Conservation (phyloP, 2,797 vertebrate genomes). For the Poeciliopsis paucimaculata region DNA sequence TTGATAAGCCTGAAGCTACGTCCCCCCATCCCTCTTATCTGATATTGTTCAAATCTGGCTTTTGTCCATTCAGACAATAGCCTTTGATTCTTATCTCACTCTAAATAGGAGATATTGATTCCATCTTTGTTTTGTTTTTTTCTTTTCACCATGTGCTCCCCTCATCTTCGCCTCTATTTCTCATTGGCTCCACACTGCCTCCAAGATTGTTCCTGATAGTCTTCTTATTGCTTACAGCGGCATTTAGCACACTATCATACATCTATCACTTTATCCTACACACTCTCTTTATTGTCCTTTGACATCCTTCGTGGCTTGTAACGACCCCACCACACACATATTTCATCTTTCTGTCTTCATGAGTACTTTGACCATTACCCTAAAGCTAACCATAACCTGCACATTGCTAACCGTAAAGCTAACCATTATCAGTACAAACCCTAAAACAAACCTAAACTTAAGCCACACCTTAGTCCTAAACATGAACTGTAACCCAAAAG, state of each 20-base stretch:
- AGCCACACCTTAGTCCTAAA: too few relatives aligned
- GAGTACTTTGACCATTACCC: too few relatives aligned
- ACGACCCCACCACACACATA: constrained; percentile 1
- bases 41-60: constrained; percentile 53
- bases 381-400: too few relatives aligned
- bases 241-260: constrained; percentile 68
- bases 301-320: constrained; percentile 56
- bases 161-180: not conserved
- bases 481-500: too few relatives aligned
- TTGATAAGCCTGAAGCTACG: constrained; percentile 41
- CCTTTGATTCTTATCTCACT: constrained; percentile 58
- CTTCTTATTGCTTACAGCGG: constrained; percentile 63
- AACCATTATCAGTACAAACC: too few relatives aligned
- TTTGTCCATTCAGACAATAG: constrained; percentile 70
- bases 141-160: constrained; percentile 43
- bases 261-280: constrained; percentile 67
- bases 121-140: constrained; percentile 57
- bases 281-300: constrained; percentile 41
- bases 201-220: constrained; percentile 55
- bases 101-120: constrained; percentile 66
- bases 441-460: too few relatives aligned
- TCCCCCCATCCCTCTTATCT: constrained; percentile 46
- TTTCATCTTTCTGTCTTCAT: too few relatives aligned
- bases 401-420: too few relatives aligned
- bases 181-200: constrained; percentile 38